phyloP scores from a whole-genome alignment of 2,113 vertebrate genomes.

The Protomyctophum bolini region DNA sequence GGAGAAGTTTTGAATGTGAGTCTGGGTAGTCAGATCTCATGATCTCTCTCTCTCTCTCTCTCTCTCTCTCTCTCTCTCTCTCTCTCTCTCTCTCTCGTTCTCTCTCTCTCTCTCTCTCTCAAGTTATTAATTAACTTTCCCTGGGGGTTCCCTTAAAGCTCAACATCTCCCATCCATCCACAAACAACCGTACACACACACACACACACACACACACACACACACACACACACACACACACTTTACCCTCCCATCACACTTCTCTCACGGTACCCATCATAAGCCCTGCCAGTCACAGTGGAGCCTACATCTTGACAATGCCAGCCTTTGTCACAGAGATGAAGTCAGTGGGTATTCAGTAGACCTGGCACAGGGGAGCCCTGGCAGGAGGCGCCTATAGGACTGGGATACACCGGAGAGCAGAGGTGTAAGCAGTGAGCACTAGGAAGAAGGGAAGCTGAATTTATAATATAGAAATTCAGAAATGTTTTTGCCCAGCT shows the following conservation, averaged over 20 bases:
- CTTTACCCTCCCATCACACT: background rate
- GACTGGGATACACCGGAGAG: background rate
- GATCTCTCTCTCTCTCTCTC: background rate
- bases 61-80: background rate
- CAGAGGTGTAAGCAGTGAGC: background rate
- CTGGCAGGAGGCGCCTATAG: background rate
- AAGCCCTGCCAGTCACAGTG: slow-evolving; percentile 14
- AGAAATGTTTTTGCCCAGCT: background rate
- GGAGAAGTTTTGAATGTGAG: slow-evolving; percentile 38
- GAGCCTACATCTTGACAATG: slow-evolving; percentile 23
- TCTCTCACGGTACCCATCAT: background rate
- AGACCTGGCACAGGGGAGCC: slow-evolving; percentile 15
- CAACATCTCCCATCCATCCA: background rate
- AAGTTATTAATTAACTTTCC: slow-evolving; percentile 21
- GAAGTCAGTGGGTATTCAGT: slow-evolving; percentile 22
- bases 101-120: slow-evolving; percentile 15
- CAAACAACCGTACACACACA: background rate
- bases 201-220: background rate
- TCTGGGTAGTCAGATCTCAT: slow-evolving; percentile 7
- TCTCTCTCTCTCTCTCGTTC: background rate
- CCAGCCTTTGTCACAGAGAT: slow-evolving; percentile 8
- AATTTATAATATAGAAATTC: background rate
- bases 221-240: background rate
- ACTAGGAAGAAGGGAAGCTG: background rate
- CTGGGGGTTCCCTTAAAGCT: background rate